Percentiles rank a stretch among this genome's conserved stretches.
Evolutionary conservation across 2,888 invertebrate genomes (phyloP).

Genomic region (Acleris literana): DNA sequence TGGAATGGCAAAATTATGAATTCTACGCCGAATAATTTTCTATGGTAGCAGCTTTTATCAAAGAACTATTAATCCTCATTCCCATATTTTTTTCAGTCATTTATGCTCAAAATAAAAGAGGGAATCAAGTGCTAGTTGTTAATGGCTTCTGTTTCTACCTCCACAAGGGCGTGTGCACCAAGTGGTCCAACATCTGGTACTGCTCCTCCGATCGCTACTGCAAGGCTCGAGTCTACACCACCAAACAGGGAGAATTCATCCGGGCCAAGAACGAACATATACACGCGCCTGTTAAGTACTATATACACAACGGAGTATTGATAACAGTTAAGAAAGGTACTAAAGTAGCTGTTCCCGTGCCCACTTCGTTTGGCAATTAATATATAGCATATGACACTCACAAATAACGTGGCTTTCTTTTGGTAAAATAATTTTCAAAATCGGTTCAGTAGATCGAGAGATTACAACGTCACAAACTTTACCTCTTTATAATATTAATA

Average conservation of each 20-base stretch:
- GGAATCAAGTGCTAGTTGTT: slow-evolving; percentile 7
- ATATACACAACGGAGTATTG: slow-evolving; percentile 21
- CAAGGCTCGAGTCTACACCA: slow-evolving; percentile 24
- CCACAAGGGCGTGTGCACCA: slow-evolving; percentile 10
- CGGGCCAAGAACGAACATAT: slow-evolving; percentile 7
- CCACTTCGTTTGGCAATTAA: too few relatives aligned
- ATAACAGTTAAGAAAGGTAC: background rate
- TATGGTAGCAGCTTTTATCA: too few relatives aligned
- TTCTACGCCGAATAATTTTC: too few relatives aligned
- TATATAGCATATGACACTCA: too few relatives aligned
- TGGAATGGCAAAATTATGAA: too few relatives aligned
- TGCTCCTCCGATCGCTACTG: slow-evolving; percentile 22
- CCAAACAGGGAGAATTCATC: slow-evolving; percentile 1
- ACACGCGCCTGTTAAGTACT: slow-evolving; percentile 3
- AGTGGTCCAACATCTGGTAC: slow-evolving; percentile 15
- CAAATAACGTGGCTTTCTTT: too few relatives aligned
- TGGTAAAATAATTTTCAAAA: too few relatives aligned
- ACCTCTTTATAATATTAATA: too few relatives aligned
- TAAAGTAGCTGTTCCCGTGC: too few relatives aligned
- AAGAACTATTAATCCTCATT: too few relatives aligned
- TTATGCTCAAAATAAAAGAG: slow-evolving; percentile 37
- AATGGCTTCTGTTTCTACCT: slow-evolving; percentile 22
- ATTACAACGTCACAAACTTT: too few relatives aligned
- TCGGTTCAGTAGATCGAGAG: too few relatives aligned
- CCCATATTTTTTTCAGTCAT: slow-evolving; percentile 37